Conservation (phyloP, 2,113 vertebrate species). For the Alectura lathami region DNA sequence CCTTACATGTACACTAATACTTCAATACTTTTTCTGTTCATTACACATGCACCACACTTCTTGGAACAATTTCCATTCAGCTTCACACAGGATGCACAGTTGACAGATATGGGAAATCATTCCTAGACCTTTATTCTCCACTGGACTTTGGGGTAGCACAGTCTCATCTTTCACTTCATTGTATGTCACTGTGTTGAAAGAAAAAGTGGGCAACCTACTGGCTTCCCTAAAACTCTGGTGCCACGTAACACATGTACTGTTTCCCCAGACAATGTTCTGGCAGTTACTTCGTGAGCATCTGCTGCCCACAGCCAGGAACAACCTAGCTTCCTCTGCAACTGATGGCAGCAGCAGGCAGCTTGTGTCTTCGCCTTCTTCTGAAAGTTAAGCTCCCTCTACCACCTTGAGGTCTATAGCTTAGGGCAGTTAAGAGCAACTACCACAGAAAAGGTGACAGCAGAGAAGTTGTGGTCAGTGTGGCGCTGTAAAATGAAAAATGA, state of each 20-base stretch:
- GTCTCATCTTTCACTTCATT: constrained; percentile 28
- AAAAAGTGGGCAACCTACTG: constrained; percentile 32
- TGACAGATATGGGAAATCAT: constrained; percentile 8
- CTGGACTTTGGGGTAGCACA: neutral
- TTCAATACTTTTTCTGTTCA: neutral
- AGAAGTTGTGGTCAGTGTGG: neutral
- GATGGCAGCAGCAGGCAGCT: neutral
- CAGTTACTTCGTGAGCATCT: constrained; percentile 30
- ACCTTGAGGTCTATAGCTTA: constrained; percentile 5
- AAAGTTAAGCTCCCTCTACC: constrained; percentile 31
- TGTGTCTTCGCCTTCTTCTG: neutral
- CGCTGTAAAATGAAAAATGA: constrained; percentile 33
- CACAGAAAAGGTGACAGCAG: neutral
- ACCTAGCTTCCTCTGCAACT: neutral
- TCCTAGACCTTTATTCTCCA: neutral
- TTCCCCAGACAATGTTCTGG: constrained; percentile 12
- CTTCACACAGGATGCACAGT: neutral
- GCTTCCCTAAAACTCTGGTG: neutral
- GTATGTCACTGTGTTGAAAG: neutral
- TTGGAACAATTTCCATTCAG: neutral
- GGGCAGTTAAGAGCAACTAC: neutral
- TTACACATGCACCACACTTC: neutral
- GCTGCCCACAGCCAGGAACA: neutral
- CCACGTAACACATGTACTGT: constrained; percentile 20
- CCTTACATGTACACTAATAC: neutral